These are phyloP conservation scores for Rhagologus leucostigma DNA, from an alignment of 2,113 vertebrate species.

Conservation along the genomic window DNA sequence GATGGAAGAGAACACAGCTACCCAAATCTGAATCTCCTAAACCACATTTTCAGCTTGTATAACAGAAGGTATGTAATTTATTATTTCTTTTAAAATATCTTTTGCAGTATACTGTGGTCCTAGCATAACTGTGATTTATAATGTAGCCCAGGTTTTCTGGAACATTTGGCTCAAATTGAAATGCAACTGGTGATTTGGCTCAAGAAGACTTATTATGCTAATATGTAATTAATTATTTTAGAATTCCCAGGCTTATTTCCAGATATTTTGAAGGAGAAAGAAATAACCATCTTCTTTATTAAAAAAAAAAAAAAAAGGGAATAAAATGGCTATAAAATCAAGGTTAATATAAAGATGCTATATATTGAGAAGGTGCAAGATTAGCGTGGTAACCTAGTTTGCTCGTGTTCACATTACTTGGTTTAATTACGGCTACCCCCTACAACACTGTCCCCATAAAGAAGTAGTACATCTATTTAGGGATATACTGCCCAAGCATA, in stretches of 20 bases:
- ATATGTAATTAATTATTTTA: background rate
- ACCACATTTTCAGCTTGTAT: background rate
- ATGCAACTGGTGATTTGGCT: background rate
- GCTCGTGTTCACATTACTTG: background rate
- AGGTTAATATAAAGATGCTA: background rate
- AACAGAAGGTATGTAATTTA: background rate
- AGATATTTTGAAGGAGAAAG: background rate
- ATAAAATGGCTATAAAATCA: background rate
- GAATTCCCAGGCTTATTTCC: background rate
- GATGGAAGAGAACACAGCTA: background rate
- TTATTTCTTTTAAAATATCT: background rate
- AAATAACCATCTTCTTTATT: background rate
- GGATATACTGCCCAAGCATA: background rate
- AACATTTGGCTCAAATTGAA: background rate
- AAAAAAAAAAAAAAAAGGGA: rapidly evolving
- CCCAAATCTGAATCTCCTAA: background rate
- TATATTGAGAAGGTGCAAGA: background rate
- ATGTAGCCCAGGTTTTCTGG: background rate
- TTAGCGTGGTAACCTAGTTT: background rate
- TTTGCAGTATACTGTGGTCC: background rate
- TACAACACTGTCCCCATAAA: background rate
- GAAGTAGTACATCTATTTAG: background rate
- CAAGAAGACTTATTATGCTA: background rate
- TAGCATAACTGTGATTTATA: background rate
- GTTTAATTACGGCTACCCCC: background rate